Conservation (phyloP, 2,797 vertebrate genomes). For the Sebastes itinus region DNA sequence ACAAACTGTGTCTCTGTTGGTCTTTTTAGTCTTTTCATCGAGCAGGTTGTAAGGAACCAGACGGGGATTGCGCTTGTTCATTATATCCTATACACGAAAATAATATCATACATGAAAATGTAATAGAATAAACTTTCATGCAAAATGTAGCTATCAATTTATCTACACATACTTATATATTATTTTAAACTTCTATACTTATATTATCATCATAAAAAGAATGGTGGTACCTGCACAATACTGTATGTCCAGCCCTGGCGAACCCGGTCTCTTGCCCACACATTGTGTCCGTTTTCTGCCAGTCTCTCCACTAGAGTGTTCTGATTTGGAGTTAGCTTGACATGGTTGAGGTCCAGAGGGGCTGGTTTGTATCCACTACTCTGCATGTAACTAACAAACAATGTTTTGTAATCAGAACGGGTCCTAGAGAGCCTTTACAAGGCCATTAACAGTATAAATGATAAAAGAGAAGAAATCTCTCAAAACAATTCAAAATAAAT, state of each 20-base stretch:
- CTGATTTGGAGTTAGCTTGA: constrained; percentile 93
- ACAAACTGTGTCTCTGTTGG: constrained; percentile 92
- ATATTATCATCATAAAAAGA: not conserved
- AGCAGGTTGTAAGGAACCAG: constrained; percentile 93
- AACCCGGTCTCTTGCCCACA: constrained; percentile 94
- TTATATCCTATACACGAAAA: constrained; percentile 84
- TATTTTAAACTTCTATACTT: no score
- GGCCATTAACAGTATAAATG: not conserved
- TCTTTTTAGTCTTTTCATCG: constrained; percentile 95
- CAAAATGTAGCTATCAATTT: not conserved
- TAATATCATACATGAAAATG: not conserved
- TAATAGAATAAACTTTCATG: not conserved
- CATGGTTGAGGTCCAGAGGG: constrained; percentile 91
- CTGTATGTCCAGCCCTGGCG: constrained; percentile 96
- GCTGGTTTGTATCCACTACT: constrained; percentile 91
- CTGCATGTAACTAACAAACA: constrained; percentile 86
- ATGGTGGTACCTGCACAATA: constrained; percentile 81
- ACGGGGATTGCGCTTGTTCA: constrained; percentile 92
- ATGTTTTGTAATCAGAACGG: constrained; percentile 7
- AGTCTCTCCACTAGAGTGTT: constrained; percentile 93
- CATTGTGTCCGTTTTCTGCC: constrained; percentile 95
- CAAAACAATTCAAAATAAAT: not conserved
- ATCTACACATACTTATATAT: not conserved
- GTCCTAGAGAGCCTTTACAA: not conserved
- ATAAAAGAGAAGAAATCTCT: not conserved